phyloP scores from a whole-genome alignment of 2,797 vertebrate species.

The Cryptoprocta ferox region DNA sequence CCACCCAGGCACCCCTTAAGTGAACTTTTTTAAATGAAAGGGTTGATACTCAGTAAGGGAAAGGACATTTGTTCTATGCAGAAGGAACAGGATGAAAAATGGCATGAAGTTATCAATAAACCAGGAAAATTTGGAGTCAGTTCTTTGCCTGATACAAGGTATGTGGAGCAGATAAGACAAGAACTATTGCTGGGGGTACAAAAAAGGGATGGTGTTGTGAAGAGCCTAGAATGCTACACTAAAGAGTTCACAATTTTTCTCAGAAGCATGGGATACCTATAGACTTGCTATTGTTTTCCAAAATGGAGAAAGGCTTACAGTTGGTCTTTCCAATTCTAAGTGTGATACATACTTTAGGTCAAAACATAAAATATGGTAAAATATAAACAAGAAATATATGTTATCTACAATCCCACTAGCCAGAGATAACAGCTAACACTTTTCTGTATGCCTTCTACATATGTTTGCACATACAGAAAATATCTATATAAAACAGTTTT shows the following conservation, averaged over 20 bases:
- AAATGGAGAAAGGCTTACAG: neutral
- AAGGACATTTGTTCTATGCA: neutral
- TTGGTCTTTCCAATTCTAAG: neutral
- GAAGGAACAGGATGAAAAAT: neutral
- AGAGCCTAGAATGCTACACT: neutral
- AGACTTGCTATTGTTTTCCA: neutral
- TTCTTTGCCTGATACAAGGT: neutral
- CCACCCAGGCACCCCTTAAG: neutral
- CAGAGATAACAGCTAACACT: neutral
- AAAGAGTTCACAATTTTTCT: neutral
- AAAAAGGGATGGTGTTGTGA: neutral
- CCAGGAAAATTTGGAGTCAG: neutral
- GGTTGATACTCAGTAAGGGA: neutral
- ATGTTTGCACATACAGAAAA: neutral
- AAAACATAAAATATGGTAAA: conserved; percentile 27
- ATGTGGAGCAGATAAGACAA: neutral
- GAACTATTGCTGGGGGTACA: neutral
- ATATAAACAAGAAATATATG: neutral
- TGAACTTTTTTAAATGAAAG: neutral
- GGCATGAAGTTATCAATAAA: neutral
- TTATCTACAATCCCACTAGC: neutral
- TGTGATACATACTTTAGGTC: neutral
- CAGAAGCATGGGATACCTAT: neutral
- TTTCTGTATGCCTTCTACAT: neutral
- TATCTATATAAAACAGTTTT: neutral